Conservation (phyloP, 2,888 invertebrate species). For the Hylaea fasciaria region DNA sequence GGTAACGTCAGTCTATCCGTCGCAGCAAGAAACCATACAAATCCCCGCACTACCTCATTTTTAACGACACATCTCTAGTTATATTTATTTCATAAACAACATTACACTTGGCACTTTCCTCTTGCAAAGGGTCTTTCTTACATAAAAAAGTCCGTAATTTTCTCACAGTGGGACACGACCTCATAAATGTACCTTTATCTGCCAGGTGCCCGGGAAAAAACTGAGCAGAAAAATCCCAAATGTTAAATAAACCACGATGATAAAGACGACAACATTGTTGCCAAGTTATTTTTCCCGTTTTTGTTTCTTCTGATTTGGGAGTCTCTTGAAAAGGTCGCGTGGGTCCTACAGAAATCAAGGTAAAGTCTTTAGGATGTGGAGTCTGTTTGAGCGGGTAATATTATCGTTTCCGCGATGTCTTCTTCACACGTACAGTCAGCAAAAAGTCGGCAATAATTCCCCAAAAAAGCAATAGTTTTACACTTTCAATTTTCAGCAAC, state of each 20-base stretch:
- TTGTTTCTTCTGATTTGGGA: conserved; percentile 54
- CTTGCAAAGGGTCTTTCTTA: conserved; percentile 24
- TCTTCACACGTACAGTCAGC: no score
- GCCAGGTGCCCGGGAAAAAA: conserved; percentile 29
- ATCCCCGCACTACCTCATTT: conserved; percentile 8
- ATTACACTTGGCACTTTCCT: conserved; percentile 24
- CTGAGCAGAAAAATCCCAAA: conserved; percentile 51
- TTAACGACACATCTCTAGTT: conserved; percentile 21
- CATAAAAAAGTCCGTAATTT: conserved; percentile 42
- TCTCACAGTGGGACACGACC: conserved; percentile 37
- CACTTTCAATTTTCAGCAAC: no score
- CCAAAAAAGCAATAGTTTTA: no score
- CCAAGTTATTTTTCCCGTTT: conserved; percentile 54
- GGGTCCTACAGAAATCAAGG: conserved; percentile 59
- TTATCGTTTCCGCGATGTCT: no score
- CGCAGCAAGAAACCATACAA: conserved; percentile 1
- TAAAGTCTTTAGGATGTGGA: conserved; percentile 44
- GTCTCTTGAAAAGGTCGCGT: conserved; percentile 53
- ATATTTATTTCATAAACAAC: conserved; percentile 29
- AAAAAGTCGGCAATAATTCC: no score
- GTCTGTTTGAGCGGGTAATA: conserved; percentile 27
- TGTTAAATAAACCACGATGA: conserved; percentile 58
- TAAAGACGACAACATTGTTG: conserved; percentile 56
- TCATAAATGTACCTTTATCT: conserved; percentile 45
- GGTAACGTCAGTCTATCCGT: not conserved